Base-by-base conservation (phyloP, 1,140 invertebrate genomes). In the Drosophila parvula region DNA sequence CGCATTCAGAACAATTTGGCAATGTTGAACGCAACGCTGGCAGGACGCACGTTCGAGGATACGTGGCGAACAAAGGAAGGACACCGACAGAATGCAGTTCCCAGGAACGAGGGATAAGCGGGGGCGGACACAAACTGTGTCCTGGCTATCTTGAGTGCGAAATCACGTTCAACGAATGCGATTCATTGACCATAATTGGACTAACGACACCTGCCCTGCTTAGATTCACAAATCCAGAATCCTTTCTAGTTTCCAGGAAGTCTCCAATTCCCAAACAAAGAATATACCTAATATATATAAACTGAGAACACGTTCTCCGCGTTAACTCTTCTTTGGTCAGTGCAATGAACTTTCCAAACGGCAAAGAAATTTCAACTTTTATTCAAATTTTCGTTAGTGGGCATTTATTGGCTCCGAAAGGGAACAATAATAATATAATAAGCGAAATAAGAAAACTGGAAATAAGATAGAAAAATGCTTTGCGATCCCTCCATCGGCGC, bases 141-240 rank as follows among this genome's bases (percentile, higher is more conserved):
- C 74, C 44, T 51, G 18, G 44, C 71, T 89, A 88, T 88, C 84
- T 88, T 75, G 69, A 80, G 74, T 78, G 68, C 48, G 80, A 88
- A 88, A 88, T 88, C 84, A 88, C 84, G 84, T 88, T 73, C 64
- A 5, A 40, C 50, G n/a, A 38, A 56, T 43, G 65, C 58, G 40
- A 68, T 77, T 58, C 27, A 41, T 61, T 10, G 38, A 63, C 59
- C 67, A 81, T 81, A 81, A 81, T 80, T 85, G 81, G 51, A 44
- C 50, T 41, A 18, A 41, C 14, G 18, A 38, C 67, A 76, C 58
- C 79, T 81, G 79, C 47, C 7, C 12, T 48, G 48, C 59, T 53
- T 47, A 57, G 48, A 69, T 55, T 32, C 55, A 18, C n/a, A 30
- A 14, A 55, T 22, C 2, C 27, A 5, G 38, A 79, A 82, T 85